Percentiles rank a stretch among this genome's conserved stretches.
These are phyloP conservation scores for Numida meleagris DNA, from an alignment of 2,113 vertebrate genomes.

Conservation along the genomic window DNA sequence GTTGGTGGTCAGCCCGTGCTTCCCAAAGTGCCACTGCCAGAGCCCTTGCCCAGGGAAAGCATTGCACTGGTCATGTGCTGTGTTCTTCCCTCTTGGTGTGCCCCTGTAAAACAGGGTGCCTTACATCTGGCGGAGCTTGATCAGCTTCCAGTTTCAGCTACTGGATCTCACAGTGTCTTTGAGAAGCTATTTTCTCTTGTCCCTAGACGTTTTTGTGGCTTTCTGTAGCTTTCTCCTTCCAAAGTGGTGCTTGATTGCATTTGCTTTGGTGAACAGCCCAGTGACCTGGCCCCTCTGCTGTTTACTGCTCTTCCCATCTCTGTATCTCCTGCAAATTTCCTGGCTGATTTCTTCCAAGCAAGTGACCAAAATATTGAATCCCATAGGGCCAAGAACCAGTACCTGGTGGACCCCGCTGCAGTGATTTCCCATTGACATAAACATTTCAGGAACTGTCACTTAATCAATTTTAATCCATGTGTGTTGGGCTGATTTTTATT, in stretches of 20 bases:
- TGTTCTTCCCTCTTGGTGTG: neutral
- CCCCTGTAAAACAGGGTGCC: neutral
- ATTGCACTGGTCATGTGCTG: fast-evolving
- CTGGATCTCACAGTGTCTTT: neutral
- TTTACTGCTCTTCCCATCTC: constrained; percentile 14
- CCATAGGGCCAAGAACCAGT: neutral
- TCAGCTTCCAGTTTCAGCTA: neutral
- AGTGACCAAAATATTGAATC: neutral
- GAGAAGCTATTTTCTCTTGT: constrained; percentile 23
- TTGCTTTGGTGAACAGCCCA: constrained; percentile 19
- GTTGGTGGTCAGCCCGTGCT: fast-evolving
- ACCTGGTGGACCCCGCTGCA: neutral
- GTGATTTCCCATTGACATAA: neutral
- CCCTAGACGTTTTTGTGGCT: neutral
- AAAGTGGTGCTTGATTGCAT: neutral
- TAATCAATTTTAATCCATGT: neutral
- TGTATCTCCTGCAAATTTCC: neutral
- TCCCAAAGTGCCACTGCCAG: neutral
- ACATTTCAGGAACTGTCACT: neutral
- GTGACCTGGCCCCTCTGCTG: constrained; percentile 15
- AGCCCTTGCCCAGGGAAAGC: neutral
- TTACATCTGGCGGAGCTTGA: neutral
- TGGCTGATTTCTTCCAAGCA: neutral
- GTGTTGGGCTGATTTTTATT: neutral
- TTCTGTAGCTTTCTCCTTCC: neutral